Base-by-base conservation (phyloP, 1,140 invertebrate genomes). In the Trachymyrmex septentrionalis region DNA sequence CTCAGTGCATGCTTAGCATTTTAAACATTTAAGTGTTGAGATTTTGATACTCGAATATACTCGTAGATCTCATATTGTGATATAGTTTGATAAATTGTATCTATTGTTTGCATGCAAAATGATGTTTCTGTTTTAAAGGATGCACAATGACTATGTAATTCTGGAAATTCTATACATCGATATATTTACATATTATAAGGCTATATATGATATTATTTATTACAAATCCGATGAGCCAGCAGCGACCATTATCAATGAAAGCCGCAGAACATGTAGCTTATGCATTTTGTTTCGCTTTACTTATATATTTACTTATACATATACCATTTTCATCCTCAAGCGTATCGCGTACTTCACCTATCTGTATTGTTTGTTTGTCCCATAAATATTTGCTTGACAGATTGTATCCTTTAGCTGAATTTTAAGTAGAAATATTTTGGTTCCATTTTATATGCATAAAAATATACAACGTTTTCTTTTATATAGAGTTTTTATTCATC, bases 71-170 rank as follows among this genome's bases (percentile, higher is more conserved):
- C 27, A 64, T 75, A 57, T 66, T 76, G 73, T 71, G 77, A 76
- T 27, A 69, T 86, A 86, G 44, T 87, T 88, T 59, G 59, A 89
- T 85, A 76, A 86, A 75, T 87, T 85, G 71, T 89, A 91, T 64
- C 77, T 85, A 88, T 90, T 76, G 80, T 93, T 94, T 95, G 95
- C 94, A 95, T 95, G 95, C 91, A 88, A 92, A 91, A 94, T 88
- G 90, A 92, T 85, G 89, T 94, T 94, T 57, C 84, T 93, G 87
- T 94, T 94, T 92, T 94, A 93, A 95, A 95, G 94, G 95, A 95
- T 95, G 95, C 95, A 95, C 95, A 95, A 95, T 95, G 95, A 95
- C 94, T 95, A 95, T 95, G 94, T 95, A 94, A 93, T 93, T 93
- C 90, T 92, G 91, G 87, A 92, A 91, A 92, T 91, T 91, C 88